Evolutionary conservation across 2,113 vertebrate species (phyloP), one percentile per base, ranked within the genome.

Genomic region (Rattus norvegicus): DNA sequence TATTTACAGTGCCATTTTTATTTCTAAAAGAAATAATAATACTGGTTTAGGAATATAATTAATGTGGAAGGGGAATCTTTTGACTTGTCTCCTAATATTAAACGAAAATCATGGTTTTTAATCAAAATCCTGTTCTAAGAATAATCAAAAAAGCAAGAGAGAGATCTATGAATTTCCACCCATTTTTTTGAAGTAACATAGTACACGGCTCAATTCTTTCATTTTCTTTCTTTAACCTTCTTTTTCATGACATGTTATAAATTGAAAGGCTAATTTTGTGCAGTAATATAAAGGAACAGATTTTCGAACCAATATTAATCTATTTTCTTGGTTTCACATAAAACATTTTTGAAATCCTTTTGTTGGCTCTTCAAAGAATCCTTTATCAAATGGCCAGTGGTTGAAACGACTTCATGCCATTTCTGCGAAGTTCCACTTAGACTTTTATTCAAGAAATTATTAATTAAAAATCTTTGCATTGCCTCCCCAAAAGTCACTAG

Each of bases 31-130:
- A 33, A 33, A 33, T 30, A 70, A 97, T 95, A 36, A 95, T 85
- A 52, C 79, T 72, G 77, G 95, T 86, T 96, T 93, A 86, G 79
- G 87, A 93, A 95, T 87, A 80, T 95, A 97, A 96, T 97, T 95
- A 98, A 98, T 95, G 97, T 88, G 63, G 89, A 97, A 97, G 65
- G 59, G 72, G 92, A 91, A 90, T 97, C 93, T 88, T 90, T 91
- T 39, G 89, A 97, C 96, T 95, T 91, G 94, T 91, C 73, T 95
- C 96, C 20, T 36, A 24, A 72, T 43, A 90, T 49, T 92, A 63
- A 88, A 28, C 65, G 73, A 95, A 70, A 39, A 61, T n/a, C 63
- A 81, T 39, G 87, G 63, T 47, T 97, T 96, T 94, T 88, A 84
- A 97, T 95, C 95, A 97, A 95, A 97, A 94, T 88, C 22, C 20